Base-by-base conservation (phyloP, 2,888 invertebrate genomes). In the Stenolophus ochropezus region DNA sequence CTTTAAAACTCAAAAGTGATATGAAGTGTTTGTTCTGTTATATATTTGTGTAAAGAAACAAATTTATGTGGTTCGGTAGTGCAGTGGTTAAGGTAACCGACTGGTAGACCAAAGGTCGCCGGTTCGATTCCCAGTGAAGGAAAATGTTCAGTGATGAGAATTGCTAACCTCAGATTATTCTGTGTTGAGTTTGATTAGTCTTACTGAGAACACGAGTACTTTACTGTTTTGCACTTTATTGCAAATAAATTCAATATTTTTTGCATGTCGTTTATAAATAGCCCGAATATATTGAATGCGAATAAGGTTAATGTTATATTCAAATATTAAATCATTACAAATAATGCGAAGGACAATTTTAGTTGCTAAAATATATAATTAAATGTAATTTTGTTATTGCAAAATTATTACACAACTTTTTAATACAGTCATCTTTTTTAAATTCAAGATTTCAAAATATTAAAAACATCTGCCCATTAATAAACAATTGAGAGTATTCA, bases 61-160 rank as follows among this genome's bases (percentile, higher is more conserved):
- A 21, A 51, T 23, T 16, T 3, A 3, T 6, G 56, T 25, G 18
- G 33, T 2, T 3, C 0, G 5, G 6, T 33, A 11, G 33, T 33
- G 65, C 18, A 27, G 65, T 69, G 79, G 69, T 69, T 69, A 51
- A 18, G 33, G 53, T 27, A 16, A 16, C 8, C 4, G 51, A n/a
- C 18, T 79, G n/a, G 20, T 27, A 53, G 6, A 16, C 33, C 16
- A 71, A 71, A 71, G 71, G 53, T 71, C 53, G 18, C 53, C 18
- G 79, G 79, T 71, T 79, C 79, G 20, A 71, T n/a, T 71, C 79
- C 71, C 69, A 69, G 33, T 53, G 47, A 33, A 47, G 65, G 42
- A n/a, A 74, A 69, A 21, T 47, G 71, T 33, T 27, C 33, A 1
- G 27, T 79, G 79, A 79, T 69, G 79, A 71, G 20, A 69, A 79